Conservation (phyloP, 2,797 vertebrate genomes). For the Phoebastria nigripes region DNA sequence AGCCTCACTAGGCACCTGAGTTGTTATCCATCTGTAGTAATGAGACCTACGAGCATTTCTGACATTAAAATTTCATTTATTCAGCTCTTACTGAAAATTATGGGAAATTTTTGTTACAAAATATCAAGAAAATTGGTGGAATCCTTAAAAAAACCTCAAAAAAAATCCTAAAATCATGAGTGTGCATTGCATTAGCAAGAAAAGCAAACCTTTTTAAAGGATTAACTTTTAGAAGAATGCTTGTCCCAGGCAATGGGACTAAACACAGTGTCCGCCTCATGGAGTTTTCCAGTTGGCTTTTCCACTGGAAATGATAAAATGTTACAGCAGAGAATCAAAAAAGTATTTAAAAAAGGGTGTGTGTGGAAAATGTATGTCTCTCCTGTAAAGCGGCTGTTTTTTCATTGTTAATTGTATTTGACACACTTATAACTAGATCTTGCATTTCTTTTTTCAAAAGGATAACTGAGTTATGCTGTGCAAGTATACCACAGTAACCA, state of each 20-base stretch:
- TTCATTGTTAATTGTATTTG: not conserved
- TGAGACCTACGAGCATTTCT: not conserved
- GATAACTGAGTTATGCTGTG: not conserved
- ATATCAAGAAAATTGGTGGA: not conserved
- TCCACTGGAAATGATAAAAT: not conserved
- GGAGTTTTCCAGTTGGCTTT: not conserved
- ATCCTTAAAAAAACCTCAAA: not conserved
- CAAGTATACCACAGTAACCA: not conserved
- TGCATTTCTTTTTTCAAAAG: not conserved
- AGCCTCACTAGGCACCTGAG: not conserved
- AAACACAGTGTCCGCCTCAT: not conserved
- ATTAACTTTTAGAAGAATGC: not conserved
- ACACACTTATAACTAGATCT: not conserved
- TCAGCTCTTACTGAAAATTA: not conserved
- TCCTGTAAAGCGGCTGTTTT: not conserved
- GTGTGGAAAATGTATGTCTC: not conserved
- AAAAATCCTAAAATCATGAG: not conserved
- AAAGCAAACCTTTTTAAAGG: not conserved
- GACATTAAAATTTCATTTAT: not conserved
- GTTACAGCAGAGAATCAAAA: not conserved
- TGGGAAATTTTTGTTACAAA: not conserved
- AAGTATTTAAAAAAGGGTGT: not conserved
- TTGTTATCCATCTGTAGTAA: not conserved
- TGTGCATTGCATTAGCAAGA: not conserved
- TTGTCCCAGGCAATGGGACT: not conserved